Evolutionary conservation across 2,797 vertebrate species (phyloP), one percentile per base, ranked within the genome.

Genomic region (Enteromius viviparus): DNA sequence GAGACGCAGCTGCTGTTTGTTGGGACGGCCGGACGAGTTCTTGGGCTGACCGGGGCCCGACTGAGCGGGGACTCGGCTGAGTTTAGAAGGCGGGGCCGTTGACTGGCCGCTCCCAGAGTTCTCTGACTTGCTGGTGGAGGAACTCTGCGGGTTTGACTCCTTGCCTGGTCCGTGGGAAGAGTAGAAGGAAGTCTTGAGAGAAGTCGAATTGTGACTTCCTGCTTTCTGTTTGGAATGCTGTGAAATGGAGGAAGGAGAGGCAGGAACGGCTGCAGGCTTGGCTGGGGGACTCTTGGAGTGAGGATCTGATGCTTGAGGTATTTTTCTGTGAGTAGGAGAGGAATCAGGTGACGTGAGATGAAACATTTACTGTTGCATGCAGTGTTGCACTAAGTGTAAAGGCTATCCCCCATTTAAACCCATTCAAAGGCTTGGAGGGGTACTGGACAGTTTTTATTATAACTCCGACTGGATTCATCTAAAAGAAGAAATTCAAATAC

Each of bases 261-360:
- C 89, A 3, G 94, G 90, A n/a, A 91, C 90, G 4, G 92, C 88
- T n/a, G 85, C 88, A 84, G 86, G 90, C 86, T 93, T 95, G 80
- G 93, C 86, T 1, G 92, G 89, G 0, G 93, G 81, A 85, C 82
- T 91, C 75, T 90, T 91, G 80, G 91, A 87, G 15, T 94, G 95
- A 80, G 93, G 91, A 77, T 96, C 96, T 78, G 94, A 89, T 0
- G 94, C 96, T 58, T 97, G 96, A 93, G 97, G 97, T 92, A 97
- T 97, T 94, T 96, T 98, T 92, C 97, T 98, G 90, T 1, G 21
- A 45, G 37, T 19, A 17, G 81, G n/a, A 70, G 14, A 51, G 19
- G 83, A 26, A 81, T 82, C 68, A 75, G 12, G 78, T 29, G 37
- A 11, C 0, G 1, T n/a, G 72, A 68, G 49, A 23, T 37, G 6